phyloP scores from a whole-genome alignment of 2,113 vertebrate genomes.

The Aepyceros melampus region DNA sequence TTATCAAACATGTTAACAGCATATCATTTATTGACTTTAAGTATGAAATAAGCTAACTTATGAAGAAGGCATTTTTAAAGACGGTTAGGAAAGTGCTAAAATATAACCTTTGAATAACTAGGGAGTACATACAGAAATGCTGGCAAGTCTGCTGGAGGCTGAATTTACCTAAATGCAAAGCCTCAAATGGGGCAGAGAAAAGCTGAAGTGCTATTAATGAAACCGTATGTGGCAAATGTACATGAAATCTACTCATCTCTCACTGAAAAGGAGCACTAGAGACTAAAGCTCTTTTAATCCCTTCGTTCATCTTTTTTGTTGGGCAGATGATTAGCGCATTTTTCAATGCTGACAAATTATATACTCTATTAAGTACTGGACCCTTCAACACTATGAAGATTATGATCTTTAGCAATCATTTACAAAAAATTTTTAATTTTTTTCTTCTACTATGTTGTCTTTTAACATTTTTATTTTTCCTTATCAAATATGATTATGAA shows the following conservation, averaged over 20 bases:
- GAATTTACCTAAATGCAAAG: neutral
- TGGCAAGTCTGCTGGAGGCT: neutral
- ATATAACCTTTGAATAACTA: neutral
- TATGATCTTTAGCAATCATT: neutral
- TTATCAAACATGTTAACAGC: neutral
- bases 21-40: conserved; percentile 1
- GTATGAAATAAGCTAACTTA: neutral
- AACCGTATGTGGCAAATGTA: conserved; percentile 4
- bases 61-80: neutral
- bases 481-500: neutral
- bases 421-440: neutral
- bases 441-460: conserved; percentile 22
- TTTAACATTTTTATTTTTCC: conserved; percentile 20
- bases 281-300: conserved; percentile 14
- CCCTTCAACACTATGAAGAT: neutral
- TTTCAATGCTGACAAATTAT: conserved; percentile 17
- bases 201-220: neutral
- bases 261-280: conserved; percentile 9
- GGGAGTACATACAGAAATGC: neutral
- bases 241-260: neutral
- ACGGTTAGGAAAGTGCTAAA: neutral
- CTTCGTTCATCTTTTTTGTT: neutral
- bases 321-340: conserved; percentile 5
- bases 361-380: neutral
- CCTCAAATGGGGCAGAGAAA: conserved; percentile 12